These are phyloP conservation scores for Scelioninae gen. 2 DNA, from an alignment of 2,888 invertebrate species.

Conservation along the genomic window DNA sequence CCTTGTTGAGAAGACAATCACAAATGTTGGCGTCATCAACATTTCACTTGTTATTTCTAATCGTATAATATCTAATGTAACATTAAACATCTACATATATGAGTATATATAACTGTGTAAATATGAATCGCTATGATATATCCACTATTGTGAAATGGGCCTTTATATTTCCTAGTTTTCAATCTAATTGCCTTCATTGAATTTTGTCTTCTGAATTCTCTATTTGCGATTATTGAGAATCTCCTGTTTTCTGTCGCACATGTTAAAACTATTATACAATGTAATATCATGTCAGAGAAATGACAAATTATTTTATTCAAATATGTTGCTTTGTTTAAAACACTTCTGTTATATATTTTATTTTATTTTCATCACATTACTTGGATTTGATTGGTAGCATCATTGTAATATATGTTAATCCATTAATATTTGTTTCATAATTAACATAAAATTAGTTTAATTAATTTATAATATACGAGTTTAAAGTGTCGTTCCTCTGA, in stretches of 20 bases:
- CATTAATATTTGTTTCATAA: constrained; percentile 1
- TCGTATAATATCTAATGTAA: constrained; percentile 54
- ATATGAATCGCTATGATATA: constrained; percentile 38
- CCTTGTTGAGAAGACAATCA: constrained; percentile 74
- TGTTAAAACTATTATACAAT: constrained; percentile 27
- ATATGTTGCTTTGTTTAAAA: constrained; percentile 4
- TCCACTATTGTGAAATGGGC: constrained; percentile 57
- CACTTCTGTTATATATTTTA: neutral
- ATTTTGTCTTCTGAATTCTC: constrained; percentile 34
- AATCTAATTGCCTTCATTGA: constrained; percentile 56
- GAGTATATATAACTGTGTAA: constrained; percentile 42
- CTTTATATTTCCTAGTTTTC: constrained; percentile 60
- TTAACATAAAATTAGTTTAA: constrained; percentile 4
- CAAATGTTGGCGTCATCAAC: constrained; percentile 73
- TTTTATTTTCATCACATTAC: neutral
- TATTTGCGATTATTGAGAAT: constrained; percentile 29
- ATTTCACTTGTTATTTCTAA: constrained; percentile 74
- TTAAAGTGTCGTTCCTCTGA: constrained; percentile 32
- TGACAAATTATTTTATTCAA: neutral
- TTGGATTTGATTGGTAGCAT: no score
- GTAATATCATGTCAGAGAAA: constrained; percentile 41
- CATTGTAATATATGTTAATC: no score
- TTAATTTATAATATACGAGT: no score
- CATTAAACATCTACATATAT: constrained; percentile 34
- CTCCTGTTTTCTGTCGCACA: constrained; percentile 49